phyloP scores from a whole-genome alignment of 2,888 invertebrate species.

The Leucophenga maculata region DNA sequence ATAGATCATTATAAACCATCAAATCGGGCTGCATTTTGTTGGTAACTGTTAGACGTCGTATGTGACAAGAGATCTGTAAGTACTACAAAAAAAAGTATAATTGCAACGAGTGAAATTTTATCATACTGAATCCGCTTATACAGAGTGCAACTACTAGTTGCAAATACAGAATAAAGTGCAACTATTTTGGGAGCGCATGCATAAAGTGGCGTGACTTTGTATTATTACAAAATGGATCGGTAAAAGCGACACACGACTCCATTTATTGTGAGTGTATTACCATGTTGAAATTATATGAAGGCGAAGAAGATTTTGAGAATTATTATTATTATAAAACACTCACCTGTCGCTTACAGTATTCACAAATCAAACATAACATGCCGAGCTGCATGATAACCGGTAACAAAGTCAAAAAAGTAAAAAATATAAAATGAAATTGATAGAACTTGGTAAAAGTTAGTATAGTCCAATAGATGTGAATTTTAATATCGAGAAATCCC shows the following conservation, averaged over 20 bases:
- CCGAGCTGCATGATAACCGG: conserved; percentile 43
- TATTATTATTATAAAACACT: conserved; percentile 9
- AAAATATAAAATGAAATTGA: conserved; percentile 39
- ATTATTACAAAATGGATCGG: no score
- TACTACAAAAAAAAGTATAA: not conserved
- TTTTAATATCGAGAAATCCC: conserved; percentile 53
- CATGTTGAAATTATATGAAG: no score
- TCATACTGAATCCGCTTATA: no score
- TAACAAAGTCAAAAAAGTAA: conserved; percentile 39
- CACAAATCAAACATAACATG: conserved; percentile 53
- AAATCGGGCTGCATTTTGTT: conserved; percentile 27
- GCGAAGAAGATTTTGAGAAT: no score
- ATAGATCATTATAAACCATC: conserved; percentile 48
- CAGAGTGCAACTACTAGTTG: no score
- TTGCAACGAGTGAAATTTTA: no score
- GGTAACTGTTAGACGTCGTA: conserved; percentile 47
- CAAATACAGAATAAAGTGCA: no score
- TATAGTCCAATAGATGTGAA: conserved; percentile 58
- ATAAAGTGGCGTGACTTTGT: no score
- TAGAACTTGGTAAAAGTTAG: conserved; percentile 46
- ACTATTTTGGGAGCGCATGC: no score
- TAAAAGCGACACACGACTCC: no score
- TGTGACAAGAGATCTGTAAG: conserved; percentile 26
- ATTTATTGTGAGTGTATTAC: no score
- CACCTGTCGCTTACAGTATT: conserved; percentile 59